Percentiles rank a stretch among this genome's conserved stretches.
Conservation (phyloP, 2,113 vertebrate genomes). For the Noctilio leporinus region DNA sequence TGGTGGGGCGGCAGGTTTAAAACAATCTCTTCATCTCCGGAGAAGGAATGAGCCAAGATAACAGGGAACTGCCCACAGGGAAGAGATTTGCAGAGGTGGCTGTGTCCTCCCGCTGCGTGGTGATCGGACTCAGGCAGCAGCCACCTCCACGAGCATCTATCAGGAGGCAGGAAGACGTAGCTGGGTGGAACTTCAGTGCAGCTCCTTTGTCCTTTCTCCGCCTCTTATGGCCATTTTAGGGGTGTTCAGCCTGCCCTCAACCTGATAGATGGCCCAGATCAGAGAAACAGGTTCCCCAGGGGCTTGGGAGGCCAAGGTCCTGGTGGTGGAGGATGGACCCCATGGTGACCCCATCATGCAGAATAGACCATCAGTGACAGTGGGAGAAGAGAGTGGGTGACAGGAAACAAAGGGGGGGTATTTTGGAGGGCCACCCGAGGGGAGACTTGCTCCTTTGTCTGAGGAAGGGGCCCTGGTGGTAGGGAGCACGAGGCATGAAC, state of each 20-base stretch:
- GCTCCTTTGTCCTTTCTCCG: slow-evolving; percentile 45
- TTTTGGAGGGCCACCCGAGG: fast-evolving
- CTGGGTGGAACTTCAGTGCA: slow-evolving; percentile 14
- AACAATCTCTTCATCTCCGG: slow-evolving; percentile 79
- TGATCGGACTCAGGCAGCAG: slow-evolving; percentile 58
- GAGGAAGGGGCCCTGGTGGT: neutral
- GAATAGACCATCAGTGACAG: neutral
- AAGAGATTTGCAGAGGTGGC: slow-evolving; percentile 67
- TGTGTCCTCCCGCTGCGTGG: slow-evolving; percentile 47
- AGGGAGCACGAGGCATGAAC: no score
- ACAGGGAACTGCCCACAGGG: slow-evolving; percentile 74
- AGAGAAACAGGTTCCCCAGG: neutral
- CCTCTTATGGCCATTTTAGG: neutral
- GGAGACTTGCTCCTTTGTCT: neutral
- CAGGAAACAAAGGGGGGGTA: neutral
- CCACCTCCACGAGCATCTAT: slow-evolving; percentile 47
- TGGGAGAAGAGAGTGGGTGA: neutral
- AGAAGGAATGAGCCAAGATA: slow-evolving; percentile 75
- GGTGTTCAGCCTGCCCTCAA: neutral
- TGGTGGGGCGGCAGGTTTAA: slow-evolving; percentile 76
- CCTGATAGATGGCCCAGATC: neutral
- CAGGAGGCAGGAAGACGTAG: slow-evolving; percentile 25
- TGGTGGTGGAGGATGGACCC: neutral
- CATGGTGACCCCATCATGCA: neutral
- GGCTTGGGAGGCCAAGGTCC: neutral